Evolutionary conservation across 2,113 vertebrate species (phyloP).

Genomic region (Oreochromis niloticus): DNA sequence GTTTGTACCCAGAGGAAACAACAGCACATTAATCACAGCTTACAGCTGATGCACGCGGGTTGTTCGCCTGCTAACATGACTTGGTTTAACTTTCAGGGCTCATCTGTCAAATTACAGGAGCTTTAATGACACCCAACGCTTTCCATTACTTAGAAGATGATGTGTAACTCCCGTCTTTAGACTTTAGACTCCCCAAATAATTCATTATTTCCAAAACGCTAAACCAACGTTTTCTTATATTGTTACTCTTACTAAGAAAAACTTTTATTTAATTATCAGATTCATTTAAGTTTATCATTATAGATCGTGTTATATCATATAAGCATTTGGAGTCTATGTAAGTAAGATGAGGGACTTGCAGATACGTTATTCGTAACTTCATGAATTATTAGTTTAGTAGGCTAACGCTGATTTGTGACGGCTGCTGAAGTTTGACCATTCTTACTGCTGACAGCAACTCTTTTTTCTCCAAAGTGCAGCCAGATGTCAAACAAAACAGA

Average conservation of each 20-base stretch:
- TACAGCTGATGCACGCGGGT: background rate
- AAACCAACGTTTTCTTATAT: background rate
- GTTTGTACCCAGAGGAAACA: slow-evolving; percentile 11
- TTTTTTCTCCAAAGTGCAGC: background rate
- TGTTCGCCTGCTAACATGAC: background rate
- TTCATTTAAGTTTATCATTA: background rate
- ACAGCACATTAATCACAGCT: slow-evolving; percentile 28
- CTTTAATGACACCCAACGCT: background rate
- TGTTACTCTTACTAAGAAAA: background rate
- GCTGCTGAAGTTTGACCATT: background rate
- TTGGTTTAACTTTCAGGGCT: slow-evolving; percentile 6
- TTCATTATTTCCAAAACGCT: background rate
- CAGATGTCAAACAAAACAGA: background rate
- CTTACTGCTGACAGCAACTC: background rate
- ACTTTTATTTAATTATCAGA: background rate
- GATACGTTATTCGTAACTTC: background rate
- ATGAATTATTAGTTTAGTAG: background rate
- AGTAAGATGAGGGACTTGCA: background rate
- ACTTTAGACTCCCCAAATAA: background rate
- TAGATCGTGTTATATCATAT: background rate
- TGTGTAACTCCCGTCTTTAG: background rate
- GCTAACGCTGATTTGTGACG: background rate
- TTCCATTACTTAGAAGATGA: background rate
- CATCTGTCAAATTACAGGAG: background rate
- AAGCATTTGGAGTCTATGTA: background rate